Evolutionary conservation across 2,888 invertebrate genomes (phyloP), one percentile per base, ranked within the genome.

Genomic region (Brachypalpus laphriformis): DNA sequence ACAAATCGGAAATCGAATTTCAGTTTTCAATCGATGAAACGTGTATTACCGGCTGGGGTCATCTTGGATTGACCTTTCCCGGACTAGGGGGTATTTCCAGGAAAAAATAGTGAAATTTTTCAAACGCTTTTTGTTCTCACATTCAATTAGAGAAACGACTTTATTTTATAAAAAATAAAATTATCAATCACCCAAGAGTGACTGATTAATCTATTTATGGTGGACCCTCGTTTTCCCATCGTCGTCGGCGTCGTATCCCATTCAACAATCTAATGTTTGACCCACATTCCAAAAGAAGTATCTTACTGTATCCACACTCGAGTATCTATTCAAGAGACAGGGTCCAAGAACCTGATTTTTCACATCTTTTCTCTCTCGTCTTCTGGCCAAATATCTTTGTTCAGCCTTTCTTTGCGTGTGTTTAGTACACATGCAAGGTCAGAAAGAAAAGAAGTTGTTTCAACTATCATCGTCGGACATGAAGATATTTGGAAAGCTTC

Each of bases 391-490:
- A 28, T 28, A n/a, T 25, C n/a, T 28, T 51, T 3, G 1, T 25
- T n/a, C 11, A n/a, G 22, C 20, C 22, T 49, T 22, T 49, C 49
- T 25, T 22, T 25, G 51, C 25, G 28, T 51, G 28, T 14, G 28
- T 9, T 8, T 51, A 14, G 25, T 51, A n/a, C 51, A 51, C 5
- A 56, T 9, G 49, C 65, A 65, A 65, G 65, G 68, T 68, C 68
- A 42, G 20, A 40, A 51, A 42, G 54, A 68, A 25, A 54, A 68
- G 51, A 68, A 54, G 40, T 61, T 25, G 42, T 61, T 57, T 34
- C n/a, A 40, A 11, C 14, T 25, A 2, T 14, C 11, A 34, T 9
- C 34, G 25, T 54, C 14, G 8, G 28, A 16, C 14, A 34, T 9
- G 18, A 31, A 56, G 31, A 18, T 31, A 18, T 34, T 56, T 56